Evolutionary conservation across 2,888 invertebrate genomes (phyloP).

Genomic region (Seladonia tumulorum): DNA sequence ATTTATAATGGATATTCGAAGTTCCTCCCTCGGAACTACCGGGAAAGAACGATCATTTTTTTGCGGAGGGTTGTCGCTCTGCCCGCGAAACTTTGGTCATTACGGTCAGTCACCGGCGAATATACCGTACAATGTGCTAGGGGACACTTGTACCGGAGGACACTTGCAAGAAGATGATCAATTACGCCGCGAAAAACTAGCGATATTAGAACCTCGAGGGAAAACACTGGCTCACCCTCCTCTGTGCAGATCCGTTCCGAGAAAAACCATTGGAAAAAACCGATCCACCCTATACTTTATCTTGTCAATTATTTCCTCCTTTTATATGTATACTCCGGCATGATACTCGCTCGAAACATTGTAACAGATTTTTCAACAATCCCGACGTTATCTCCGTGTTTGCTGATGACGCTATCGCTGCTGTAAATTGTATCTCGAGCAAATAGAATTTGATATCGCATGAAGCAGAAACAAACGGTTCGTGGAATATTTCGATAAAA

Average conservation of each 20-base stretch:
- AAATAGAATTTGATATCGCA: not conserved
- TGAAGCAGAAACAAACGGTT: not conserved
- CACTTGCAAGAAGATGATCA: constrained; percentile 44
- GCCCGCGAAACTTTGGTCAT: constrained; percentile 55
- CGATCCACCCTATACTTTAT: not conserved
- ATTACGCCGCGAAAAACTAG: constrained; percentile 18
- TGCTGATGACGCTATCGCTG: not conserved
- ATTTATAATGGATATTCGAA: constrained; percentile 48
- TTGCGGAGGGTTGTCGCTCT: constrained; percentile 31
- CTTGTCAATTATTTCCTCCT: not conserved
- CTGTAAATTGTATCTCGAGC: not conserved
- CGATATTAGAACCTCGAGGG: not conserved
- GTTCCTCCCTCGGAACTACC: constrained; percentile 14
- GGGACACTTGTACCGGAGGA: constrained; percentile 19
- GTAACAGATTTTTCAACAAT: not conserved
- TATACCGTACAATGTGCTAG: constrained; percentile 14
- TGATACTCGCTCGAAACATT: not conserved
- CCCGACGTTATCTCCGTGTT: not conserved
- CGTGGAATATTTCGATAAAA: not conserved
- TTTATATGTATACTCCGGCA: not conserved
- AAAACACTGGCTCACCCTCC: not conserved
- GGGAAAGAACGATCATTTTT: constrained; percentile 25
- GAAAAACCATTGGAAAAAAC: not conserved
- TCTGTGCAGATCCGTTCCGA: not conserved
- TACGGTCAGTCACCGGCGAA: constrained; percentile 42